Percentiles rank a stretch among this genome's conserved stretches.
Conservation (phyloP, 1,140 invertebrate species). For the Apis cerana region DNA sequence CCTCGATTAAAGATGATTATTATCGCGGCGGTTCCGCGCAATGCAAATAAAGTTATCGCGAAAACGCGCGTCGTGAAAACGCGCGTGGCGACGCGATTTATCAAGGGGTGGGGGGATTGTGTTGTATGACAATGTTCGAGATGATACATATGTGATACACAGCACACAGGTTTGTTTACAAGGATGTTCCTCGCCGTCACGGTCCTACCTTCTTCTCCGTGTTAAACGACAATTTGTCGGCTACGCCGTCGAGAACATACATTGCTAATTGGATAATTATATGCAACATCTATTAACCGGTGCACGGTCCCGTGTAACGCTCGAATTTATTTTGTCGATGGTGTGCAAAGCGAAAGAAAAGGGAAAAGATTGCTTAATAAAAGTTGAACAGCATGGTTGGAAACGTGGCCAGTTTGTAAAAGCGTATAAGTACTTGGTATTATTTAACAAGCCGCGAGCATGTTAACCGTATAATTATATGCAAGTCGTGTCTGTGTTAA, state of each 20-base stretch:
- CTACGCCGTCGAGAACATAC: conserved; percentile 17
- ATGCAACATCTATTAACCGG: conserved; percentile 41
- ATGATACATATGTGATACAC: not conserved
- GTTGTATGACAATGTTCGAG: not conserved
- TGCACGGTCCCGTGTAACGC: conserved; percentile 6
- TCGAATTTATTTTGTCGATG: not conserved
- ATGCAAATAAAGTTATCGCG: too few species aligned
- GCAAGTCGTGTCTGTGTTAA: not conserved
- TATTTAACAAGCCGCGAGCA: not conserved
- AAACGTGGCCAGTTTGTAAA: not conserved
- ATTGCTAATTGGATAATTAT: conserved; percentile 48
- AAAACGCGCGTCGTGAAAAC: too few species aligned
- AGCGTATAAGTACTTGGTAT: not conserved
- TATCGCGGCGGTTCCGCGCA: too few species aligned
- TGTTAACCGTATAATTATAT: conserved; percentile 10
- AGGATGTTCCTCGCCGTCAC: conserved; percentile 6
- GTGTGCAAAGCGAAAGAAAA: not conserved
- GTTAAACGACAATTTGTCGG: conserved; percentile 43
- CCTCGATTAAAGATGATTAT: too few species aligned
- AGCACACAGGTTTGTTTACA: not conserved
- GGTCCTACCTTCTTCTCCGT: conserved; percentile 13
- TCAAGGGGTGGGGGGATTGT: not conserved
- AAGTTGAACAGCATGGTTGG: not conserved
- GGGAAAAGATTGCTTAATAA: conserved; percentile 29
- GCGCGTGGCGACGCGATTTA: not conserved